Evolutionary conservation across 2,797 vertebrate genomes (phyloP).

Genomic region (Yasuhikotakia modesta): DNA sequence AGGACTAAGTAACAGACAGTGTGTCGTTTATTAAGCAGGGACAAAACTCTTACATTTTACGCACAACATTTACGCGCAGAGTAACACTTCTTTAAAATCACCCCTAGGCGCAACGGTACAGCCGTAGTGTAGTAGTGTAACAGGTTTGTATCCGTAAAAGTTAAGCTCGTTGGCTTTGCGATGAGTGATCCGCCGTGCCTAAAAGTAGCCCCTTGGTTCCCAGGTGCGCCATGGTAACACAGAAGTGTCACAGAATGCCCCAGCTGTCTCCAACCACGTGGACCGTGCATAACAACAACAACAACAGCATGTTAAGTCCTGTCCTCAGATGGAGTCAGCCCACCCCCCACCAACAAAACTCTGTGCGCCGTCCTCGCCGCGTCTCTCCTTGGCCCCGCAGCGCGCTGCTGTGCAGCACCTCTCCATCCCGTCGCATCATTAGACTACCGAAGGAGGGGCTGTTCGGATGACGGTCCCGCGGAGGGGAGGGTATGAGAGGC

Average conservation of each 20-base stretch:
- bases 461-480: constrained; percentile 79
- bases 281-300: constrained; percentile 34
- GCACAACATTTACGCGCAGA: constrained; percentile 1
- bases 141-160: background rate
- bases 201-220: constrained; percentile 22
- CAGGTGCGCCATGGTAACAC: constrained; percentile 30
- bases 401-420: constrained; percentile 62
- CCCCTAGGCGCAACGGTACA: background rate
- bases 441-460: constrained; percentile 77
- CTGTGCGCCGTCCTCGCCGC: constrained; percentile 25
- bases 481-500: constrained; percentile 80
- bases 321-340: constrained; percentile 36
- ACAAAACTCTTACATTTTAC: background rate
- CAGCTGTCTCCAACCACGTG: constrained; percentile 50
- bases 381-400: constrained; percentile 46
- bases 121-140: background rate
- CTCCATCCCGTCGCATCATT: constrained; percentile 70
- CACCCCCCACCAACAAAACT: constrained; percentile 44
- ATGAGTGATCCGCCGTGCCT: constrained; percentile 20
- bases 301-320: constrained; percentile 52
- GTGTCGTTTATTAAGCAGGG: background rate
- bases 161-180: background rate
- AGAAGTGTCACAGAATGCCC: constrained; percentile 19
- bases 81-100: constrained; percentile 13
- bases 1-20: too few species aligned